A percentile compares a stretch with the other conserved stretches of the same genome.
These are phyloP conservation scores for Trichogramma evanescens DNA, from an alignment of 2,888 invertebrate genomes.

Conservation along the genomic window DNA sequence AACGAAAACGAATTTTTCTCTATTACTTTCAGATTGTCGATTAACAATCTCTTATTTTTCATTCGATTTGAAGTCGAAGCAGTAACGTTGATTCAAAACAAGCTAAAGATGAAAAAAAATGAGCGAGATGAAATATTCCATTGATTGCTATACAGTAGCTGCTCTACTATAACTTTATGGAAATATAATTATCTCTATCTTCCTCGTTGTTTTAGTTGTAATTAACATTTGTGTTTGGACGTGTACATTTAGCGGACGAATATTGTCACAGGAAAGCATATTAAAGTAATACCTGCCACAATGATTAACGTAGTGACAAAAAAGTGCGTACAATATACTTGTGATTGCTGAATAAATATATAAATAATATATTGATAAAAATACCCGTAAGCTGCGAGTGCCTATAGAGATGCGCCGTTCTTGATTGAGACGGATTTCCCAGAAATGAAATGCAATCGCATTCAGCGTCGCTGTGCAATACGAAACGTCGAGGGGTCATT, in stretches of 20 bases:
- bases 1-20: too few species aligned
- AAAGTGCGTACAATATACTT: too few species aligned
- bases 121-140: conserved; percentile 11
- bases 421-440: too few species aligned
- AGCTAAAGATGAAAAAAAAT: conserved; percentile 15
- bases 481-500: too few species aligned
- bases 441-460: too few species aligned
- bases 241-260: conserved; percentile 35
- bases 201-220: conserved; percentile 26
- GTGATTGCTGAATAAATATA: too few species aligned
- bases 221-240: conserved; percentile 32
- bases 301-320: too few species aligned
- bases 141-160: conserved; percentile 11
- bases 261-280: conserved; percentile 17
- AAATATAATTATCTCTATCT: conserved; percentile 21
- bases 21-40: neutral
- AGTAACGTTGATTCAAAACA: neutral
- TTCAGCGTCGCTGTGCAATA: too few species aligned
- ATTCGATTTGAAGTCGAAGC: neutral
- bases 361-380: too few species aligned
- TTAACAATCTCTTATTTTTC: neutral
- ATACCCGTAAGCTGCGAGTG: too few species aligned
- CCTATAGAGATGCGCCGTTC: too few species aligned
- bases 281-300: conserved; percentile 4
- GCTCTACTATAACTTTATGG: conserved; percentile 10